Conservation (phyloP, 2,113 vertebrate genomes). For the Formicarius rufipectus region DNA sequence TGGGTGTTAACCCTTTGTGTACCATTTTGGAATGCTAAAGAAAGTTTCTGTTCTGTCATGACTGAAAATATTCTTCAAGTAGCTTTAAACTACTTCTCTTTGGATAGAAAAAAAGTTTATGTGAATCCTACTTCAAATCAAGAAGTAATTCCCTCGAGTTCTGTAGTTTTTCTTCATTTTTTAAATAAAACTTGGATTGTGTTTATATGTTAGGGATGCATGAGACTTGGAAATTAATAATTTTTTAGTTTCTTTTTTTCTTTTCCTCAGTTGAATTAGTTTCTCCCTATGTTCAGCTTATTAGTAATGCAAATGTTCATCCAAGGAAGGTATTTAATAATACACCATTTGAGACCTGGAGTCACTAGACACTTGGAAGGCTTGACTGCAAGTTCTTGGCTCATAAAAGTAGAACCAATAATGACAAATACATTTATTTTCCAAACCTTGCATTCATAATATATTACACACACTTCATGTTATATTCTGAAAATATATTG, state of each 20-base stretch:
- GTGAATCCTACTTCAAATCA: neutral
- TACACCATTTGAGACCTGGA: neutral
- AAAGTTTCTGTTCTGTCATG: neutral
- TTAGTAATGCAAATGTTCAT: neutral
- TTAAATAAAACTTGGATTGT: neutral
- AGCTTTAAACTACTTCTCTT: neutral
- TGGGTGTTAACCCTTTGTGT: neutral
- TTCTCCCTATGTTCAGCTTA: neutral
- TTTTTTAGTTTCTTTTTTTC: neutral
- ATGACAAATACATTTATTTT: neutral
- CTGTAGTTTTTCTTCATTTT: neutral
- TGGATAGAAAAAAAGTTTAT: neutral
- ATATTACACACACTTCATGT: neutral
- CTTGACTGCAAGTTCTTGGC: neutral
- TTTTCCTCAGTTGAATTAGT: neutral
- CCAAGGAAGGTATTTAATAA: neutral
- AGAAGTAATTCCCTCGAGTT: neutral
- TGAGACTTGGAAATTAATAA: neutral
- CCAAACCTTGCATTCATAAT: neutral
- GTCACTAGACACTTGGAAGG: neutral
- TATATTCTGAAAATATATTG: neutral
- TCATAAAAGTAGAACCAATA: neutral
- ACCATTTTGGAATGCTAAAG: neutral
- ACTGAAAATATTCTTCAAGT: neutral
- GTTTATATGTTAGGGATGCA: fast-evolving